Evolutionary conservation across 1,140 invertebrate species (phyloP).

Genomic region (Lethocerus indicus): DNA sequence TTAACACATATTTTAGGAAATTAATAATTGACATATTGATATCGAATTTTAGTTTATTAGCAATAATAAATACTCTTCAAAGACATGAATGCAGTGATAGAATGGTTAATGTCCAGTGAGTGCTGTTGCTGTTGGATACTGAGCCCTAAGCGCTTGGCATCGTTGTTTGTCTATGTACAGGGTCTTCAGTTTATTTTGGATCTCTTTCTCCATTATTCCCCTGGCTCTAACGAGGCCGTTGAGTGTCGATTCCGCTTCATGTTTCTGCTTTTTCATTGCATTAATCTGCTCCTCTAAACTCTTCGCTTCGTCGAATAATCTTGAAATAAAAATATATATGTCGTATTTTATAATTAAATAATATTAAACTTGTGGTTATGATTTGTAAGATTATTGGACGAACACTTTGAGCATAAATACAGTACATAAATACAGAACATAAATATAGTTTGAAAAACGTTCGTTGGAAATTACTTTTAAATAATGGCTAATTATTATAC

Average conservation of each 20-base stretch:
- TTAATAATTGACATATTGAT: too few relatives aligned
- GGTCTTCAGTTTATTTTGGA: conserved; percentile 50
- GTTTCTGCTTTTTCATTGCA: conserved; percentile 35
- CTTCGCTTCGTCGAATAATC: conserved; percentile 54
- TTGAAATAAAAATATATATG: conserved; percentile 19
- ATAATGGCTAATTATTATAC: too few relatives aligned
- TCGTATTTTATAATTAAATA: too few relatives aligned
- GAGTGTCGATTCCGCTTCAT: conserved; percentile 37
- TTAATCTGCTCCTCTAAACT: conserved; percentile 43
- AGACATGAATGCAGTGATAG: too few relatives aligned
- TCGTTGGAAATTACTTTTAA: not conserved
- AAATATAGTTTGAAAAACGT: not conserved
- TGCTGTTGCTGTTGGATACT: conserved; percentile 16
- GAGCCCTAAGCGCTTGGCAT: conserved; percentile 24
- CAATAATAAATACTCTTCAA: too few relatives aligned
- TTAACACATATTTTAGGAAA: too few relatives aligned
- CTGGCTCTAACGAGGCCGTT: conserved; percentile 37
- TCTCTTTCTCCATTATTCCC: conserved; percentile 45
- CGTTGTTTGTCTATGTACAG: conserved; percentile 48
- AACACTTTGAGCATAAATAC: too few relatives aligned
- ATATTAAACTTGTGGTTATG: too few relatives aligned
- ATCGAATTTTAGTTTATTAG: too few relatives aligned
- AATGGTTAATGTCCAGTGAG: conserved; percentile 14
- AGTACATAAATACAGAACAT: not conserved
- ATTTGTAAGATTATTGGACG: not conserved